Conservation (phyloP, 2,113 vertebrate species). For the Sturnira hondurensis region DNA sequence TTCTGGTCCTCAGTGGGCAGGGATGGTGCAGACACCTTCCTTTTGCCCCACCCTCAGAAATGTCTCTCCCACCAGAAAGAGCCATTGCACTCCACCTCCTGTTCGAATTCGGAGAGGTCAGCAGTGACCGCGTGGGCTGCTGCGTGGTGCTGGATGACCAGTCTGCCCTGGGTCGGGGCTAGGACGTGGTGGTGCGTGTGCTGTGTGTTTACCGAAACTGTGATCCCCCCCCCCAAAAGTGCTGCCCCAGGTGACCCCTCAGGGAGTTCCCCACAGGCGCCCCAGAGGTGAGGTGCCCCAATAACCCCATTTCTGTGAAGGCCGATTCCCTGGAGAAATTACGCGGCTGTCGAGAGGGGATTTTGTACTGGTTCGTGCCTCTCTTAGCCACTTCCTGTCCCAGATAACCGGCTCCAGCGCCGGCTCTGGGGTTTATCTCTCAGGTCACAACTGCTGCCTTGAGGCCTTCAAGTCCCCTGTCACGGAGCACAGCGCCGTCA, state of each 20-base stretch:
- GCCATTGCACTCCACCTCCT: not conserved
- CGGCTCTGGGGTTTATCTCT: not conserved
- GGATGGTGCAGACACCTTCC: not conserved
- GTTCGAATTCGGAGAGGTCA: not conserved
- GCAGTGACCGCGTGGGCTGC: not conserved
- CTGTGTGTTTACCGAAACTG: not conserved
- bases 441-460: not conserved
- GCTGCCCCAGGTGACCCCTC: not conserved
- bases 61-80: not conserved
- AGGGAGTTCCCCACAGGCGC: conserved; percentile 23
- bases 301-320: conserved; percentile 51
- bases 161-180: not conserved
- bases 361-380: not conserved
- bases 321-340: not conserved
- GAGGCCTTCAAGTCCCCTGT: not conserved
- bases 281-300: not conserved
- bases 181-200: accelerated
- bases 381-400: conserved; percentile 62
- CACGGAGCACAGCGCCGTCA: not conserved
- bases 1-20: not conserved
- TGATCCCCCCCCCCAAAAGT: too few species aligned
- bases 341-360: not conserved
- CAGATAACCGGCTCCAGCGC: not conserved
- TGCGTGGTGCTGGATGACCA: not conserved
- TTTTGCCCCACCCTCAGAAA: not conserved